Evolutionary conservation across 2,888 invertebrate species (phyloP), one percentile per base, ranked within the genome.

Genomic region (Clunio marinus): DNA sequence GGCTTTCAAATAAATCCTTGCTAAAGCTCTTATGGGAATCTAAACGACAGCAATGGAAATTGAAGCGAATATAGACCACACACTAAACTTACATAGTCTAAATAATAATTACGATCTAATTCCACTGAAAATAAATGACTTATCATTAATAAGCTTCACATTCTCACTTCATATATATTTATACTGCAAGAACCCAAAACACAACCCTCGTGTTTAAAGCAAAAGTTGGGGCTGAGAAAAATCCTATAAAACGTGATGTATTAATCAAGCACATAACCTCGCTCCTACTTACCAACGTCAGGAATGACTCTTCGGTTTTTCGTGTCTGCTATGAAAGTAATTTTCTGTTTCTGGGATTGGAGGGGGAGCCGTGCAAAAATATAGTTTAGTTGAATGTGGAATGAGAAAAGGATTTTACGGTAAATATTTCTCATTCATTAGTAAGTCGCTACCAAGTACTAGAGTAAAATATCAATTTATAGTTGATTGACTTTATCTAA

Each of bases 211-310:
- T n/a, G n/a, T n/a, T n/a, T n/a, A n/a, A n/a, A n/a, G n/a, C n/a
- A n/a, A n/a, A n/a, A n/a, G n/a, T n/a, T n/a, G n/a, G n/a, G n/a
- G n/a, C n/a, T n/a, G 41, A 15, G 32, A 37, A 24, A 62, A 25
- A 62, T 62, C 62, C 62, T 62, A 62, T 41, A 41, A 41, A 60
- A 62, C 62, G 62, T 62, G 62, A 62, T 41, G 62, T 62, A 62
- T 62, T 62, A 62, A 62, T 62, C 62, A 62, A 62, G 37, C 37
- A 25, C 28, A n/a, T 22, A 41, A 24, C 22, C 22, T 41, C 41
- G 22, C 17, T 17, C 41, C n/a, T 35, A 60, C 22, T 20, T 7
- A 60, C 37, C 17, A 35, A 62, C 15, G 37, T 62, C 22, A 24
- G 22, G 22, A 62, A 41, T 35, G 37, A 62, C 62, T 35, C n/a